Base-by-base conservation (phyloP, 2,797 vertebrate species). In the Centropyge bicolor region DNA sequence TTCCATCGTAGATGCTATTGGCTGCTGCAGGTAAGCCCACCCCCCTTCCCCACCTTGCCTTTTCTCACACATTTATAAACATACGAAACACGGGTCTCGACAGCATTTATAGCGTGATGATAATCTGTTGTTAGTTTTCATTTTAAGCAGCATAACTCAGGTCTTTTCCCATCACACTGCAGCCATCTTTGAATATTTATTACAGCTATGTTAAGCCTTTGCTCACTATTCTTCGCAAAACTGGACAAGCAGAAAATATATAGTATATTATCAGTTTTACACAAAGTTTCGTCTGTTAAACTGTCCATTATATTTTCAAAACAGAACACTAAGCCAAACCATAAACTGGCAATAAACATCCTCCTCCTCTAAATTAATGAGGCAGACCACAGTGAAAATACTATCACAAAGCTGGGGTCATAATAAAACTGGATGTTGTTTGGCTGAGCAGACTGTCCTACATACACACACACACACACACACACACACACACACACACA, bases 1-100 rank as follows among this genome's bases (percentile, higher is more conserved):
- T 99, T 99, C 95, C 98, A 98, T 95, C 96, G 97, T 96, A 96
- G 97, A 96, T 99, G 98, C 96, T 99, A 99, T 96, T 99, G 98
- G 98, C 97, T 99, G 92, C 96, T 99, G 91, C 98, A 99, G 97
- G 97, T 99, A 98, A 96, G 97, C 90, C 74, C 78, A 48, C 79
- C 73, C 67, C 81, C 84, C 78, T 80, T 62, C 71, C 86, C 84
- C 49, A 43, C 80, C 87, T 78, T 70, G 41, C 74, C 78, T 85
- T 74, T 65, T 84, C 48, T 69, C 48, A 76, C 64, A 73, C 61
- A 80, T 64, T 64, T 78, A 65, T n/a, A 76, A 22, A 72, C 11
- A n/a, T 6, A 43, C 22, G 61, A 57, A 75, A 59, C n/a, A 57
- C 17, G 27, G 27, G 60, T 24, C 55, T 52, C 5, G 0, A 14